phyloP scores from a whole-genome alignment of 30 jellyfish, hydroid and myxozoan genomes.

The Aurelia sp. region DNA sequence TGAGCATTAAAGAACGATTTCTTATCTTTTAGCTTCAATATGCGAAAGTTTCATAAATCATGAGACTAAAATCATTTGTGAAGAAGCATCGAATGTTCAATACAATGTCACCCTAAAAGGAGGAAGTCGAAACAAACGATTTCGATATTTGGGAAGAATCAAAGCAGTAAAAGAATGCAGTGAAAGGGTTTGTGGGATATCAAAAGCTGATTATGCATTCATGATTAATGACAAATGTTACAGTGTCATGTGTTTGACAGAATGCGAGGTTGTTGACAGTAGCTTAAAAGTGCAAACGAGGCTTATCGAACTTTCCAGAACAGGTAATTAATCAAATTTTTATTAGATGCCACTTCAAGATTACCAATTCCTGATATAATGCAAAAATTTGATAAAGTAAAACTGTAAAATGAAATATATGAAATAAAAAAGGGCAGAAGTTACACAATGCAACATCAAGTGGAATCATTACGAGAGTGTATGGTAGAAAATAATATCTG shows the following conservation, averaged over 20 bases:
- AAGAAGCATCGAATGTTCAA: constrained; percentile 21
- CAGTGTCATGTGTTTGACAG: constrained; percentile 55
- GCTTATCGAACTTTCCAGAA: constrained; percentile 37
- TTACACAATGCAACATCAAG: too few species aligned
- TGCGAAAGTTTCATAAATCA: constrained; percentile 1
- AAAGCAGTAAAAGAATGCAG: constrained; percentile 15
- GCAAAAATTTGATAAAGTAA: too few species aligned
- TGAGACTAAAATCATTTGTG: constrained; percentile 34
- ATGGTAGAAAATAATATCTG: too few species aligned
- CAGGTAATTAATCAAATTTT: constrained; percentile 9
- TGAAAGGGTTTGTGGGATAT: constrained; percentile 41
- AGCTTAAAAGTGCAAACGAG: constrained; percentile 32
- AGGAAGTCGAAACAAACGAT: constrained; percentile 45
- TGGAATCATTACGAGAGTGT: too few species aligned
- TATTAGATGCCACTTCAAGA: background rate
- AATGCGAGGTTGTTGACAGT: constrained; percentile 49
- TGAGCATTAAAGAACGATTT: too few species aligned
- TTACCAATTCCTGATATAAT: too few species aligned
- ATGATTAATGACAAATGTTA: constrained; percentile 43
- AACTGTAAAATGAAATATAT: too few species aligned
- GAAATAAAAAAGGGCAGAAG: too few species aligned
- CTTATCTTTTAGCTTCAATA: constrained; percentile 5
- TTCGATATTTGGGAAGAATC: constrained; percentile 47
- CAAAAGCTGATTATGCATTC: constrained; percentile 50
- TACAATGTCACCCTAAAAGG: constrained; percentile 62